Percentiles rank a stretch among this genome's conserved stretches.
These are phyloP conservation scores for Perca fluviatilis DNA, from an alignment of 2,113 vertebrate species.

Conservation along the genomic window DNA sequence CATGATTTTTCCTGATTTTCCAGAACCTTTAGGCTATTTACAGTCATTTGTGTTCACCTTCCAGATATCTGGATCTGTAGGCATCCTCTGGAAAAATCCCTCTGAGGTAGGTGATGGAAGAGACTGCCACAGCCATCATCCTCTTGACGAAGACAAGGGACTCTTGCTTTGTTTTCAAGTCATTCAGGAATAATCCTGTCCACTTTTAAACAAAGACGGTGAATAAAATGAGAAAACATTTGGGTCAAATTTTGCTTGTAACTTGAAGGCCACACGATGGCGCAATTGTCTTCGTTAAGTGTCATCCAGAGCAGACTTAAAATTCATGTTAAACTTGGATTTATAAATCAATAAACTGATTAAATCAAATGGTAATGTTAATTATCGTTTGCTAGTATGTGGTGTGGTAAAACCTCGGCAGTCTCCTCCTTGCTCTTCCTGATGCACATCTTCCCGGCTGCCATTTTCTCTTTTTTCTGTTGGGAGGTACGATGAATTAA, in stretches of 20 bases:
- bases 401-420: constrained; percentile 61
- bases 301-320: too few species aligned
- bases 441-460: constrained; percentile 42
- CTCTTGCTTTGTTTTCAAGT: constrained; percentile 87
- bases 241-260: too few species aligned
- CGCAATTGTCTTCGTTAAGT: constrained; percentile 2
- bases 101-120: constrained; percentile 95
- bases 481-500: neutral
- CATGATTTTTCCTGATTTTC: neutral
- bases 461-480: constrained; percentile 38
- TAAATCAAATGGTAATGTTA: neutral
- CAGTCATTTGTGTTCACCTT: constrained; percentile 84
- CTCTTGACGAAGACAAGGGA: constrained; percentile 93
- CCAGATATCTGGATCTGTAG: constrained; percentile 94
- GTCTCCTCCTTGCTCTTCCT: constrained; percentile 61
- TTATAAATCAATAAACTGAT: neutral
- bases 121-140: constrained; percentile 92
- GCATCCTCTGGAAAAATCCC: constrained; percentile 96
- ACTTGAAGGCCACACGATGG: constrained; percentile 40
- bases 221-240: neutral
- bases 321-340: neutral
- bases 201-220: constrained; percentile 53
- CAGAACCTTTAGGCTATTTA: neutral
- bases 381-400: neutral
- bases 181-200: constrained; percentile 75